Base-by-base conservation (phyloP, 2,113 vertebrate species). In the Dicentrarchus labrax region DNA sequence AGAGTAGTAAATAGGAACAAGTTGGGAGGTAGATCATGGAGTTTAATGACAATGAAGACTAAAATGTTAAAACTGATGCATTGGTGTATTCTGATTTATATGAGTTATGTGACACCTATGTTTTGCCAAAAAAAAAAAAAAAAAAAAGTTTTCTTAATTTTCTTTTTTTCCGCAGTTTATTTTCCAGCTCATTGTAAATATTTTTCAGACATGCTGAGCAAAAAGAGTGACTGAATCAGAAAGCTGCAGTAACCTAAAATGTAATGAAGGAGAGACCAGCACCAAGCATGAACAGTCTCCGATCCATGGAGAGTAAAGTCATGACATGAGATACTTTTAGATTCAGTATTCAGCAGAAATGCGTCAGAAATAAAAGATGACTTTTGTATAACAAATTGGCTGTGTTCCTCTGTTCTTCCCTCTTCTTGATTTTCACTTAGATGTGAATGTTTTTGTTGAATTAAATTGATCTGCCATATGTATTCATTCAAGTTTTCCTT, bases 401-500 rank as follows among this genome's bases (percentile, higher is more conserved):
- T 19, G 41, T 2, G 21, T 61, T 82, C 36, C 70, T 68, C 54
- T 30, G 21, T 72, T 56, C 56, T 38, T 80, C 45, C 39, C 47
- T 24, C 65, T 36, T 60, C 59, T 48, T 76, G 67, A 78, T 72
- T 88, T 73, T 62, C 51, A 76, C 72, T 72, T 72, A 53, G 54
- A 82, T 73, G 71, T 39, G 67, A 76, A 68, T 72, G 66, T 78
- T 80, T 67, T 81, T 74, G 57, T 82, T 64, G 72, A 78, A 72
- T 83, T 71, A 66, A 70, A 83, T 45, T 60, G 65, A 88, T 89
- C 53, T 72, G 59, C 65, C 76, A 39, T 54, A 69, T 64, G 73
- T 54, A 70, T 75, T 72, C 21, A 82, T 76, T 73, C 30, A 74
- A 75, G 47, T 71, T 78, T 82, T 64, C 47, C 10, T 72, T 85